Conservation (phyloP, 1,140 invertebrate species). For the Calycopis cecrops region DNA sequence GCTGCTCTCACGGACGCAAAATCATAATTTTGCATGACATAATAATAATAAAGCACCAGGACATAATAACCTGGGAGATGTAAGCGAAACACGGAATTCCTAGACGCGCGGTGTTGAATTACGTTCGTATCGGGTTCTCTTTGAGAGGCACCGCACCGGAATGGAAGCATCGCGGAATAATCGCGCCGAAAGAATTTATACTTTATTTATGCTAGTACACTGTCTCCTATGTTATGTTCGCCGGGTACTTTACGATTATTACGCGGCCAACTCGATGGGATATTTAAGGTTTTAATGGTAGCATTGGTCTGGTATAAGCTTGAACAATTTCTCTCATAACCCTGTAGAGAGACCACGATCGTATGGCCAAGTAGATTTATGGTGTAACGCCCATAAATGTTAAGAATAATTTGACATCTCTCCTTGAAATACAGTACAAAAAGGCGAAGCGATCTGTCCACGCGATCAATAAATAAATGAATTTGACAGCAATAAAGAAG, state of each 20-base stretch:
- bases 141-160: conserved; percentile 60
- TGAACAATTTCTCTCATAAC: not conserved
- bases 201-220: conserved; percentile 51
- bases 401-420: not conserved
- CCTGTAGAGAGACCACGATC: not conserved
- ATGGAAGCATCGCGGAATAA: conserved; percentile 47
- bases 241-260: conserved; percentile 57
- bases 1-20: conserved; percentile 4
- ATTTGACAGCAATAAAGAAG: too few relatives aligned
- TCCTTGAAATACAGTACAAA: too few relatives aligned
- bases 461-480: too few relatives aligned
- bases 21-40: conserved; percentile 42
- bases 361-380: not conserved
- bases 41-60: conserved; percentile 54
- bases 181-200: conserved; percentile 51
- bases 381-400: not conserved
- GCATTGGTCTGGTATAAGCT: conserved; percentile 25
- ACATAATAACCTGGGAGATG: conserved; percentile 47
- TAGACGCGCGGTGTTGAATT: conserved; percentile 53
- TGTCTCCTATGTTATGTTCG: conserved; percentile 45
- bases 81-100: conserved; percentile 55
- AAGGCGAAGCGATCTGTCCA: too few relatives aligned
- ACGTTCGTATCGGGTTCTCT: conserved; percentile 57
- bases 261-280: conserved; percentile 37
- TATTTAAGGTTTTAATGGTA: conserved; percentile 30